Conservation (phyloP, 2,113 vertebrate species). For the Nothoprocta perdicaria region DNA sequence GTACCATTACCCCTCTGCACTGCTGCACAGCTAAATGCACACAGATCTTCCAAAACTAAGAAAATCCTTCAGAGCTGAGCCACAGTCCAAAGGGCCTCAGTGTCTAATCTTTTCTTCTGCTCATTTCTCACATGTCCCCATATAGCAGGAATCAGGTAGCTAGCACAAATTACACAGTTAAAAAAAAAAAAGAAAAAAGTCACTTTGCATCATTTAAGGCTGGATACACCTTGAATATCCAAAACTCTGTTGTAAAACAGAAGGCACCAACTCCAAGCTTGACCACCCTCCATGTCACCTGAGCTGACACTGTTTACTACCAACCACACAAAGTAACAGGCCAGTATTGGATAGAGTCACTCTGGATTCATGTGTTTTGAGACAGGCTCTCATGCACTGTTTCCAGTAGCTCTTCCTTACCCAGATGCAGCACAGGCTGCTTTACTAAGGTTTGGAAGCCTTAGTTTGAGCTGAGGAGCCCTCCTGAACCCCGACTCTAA, state of each 20-base stretch:
- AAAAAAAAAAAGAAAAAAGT: neutral
- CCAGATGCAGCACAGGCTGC: neutral
- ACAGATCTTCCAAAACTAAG: neutral
- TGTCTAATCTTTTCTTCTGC: neutral
- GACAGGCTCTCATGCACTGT: rapidly evolving
- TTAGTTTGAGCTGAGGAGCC: neutral
- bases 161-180: neutral
- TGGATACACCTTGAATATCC: neutral
- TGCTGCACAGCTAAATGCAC: neutral
- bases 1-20: neutral
- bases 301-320: neutral
- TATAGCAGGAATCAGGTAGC: neutral
- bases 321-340: neutral
- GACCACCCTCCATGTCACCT: neutral
- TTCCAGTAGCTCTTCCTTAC: neutral
- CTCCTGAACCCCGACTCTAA: neutral
- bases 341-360: neutral
- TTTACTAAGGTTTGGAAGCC: neutral
- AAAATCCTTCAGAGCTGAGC: neutral
- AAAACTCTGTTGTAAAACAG: neutral
- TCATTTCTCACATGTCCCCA: neutral
- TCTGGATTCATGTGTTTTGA: neutral
- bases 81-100: neutral
- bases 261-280: neutral
- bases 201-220: neutral